phyloP scores from a whole-genome alignment of 2,113 vertebrate species.

The Campylomormyrus numenius region DNA sequence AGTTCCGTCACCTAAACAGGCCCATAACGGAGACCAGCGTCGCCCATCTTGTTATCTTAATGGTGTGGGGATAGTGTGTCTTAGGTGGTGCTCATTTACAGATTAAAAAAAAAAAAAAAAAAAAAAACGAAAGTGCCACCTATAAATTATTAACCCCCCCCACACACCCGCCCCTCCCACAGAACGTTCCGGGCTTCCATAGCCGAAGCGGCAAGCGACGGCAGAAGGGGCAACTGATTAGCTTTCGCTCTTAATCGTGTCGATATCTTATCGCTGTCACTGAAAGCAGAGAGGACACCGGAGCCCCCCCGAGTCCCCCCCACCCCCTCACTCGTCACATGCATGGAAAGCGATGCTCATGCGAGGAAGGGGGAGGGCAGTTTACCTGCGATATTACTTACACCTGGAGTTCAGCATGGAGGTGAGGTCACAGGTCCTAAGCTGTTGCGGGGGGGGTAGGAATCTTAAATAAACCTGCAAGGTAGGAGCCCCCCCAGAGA shows the following conservation, averaged over 20 bases:
- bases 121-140: slow-evolving; percentile 60
- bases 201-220: slow-evolving; percentile 66
- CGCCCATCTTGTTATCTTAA: slow-evolving; percentile 87
- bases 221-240: slow-evolving; percentile 62
- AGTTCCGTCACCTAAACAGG: slow-evolving; percentile 48
- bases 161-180: slow-evolving; percentile 10
- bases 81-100: slow-evolving; percentile 79
- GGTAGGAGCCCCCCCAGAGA: background rate
- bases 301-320: slow-evolving; percentile 54
- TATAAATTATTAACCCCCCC: slow-evolving; percentile 77
- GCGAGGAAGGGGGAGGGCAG: slow-evolving; percentile 15
- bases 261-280: slow-evolving; percentile 74
- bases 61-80: slow-evolving; percentile 67
- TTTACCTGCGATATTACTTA: slow-evolving; percentile 60
- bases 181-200: slow-evolving; percentile 65
- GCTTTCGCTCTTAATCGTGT: slow-evolving; percentile 87
- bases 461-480: background rate
- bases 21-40: slow-evolving; percentile 56
- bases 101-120: slow-evolving; percentile 73
- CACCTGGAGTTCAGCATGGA: slow-evolving; percentile 58
- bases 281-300: slow-evolving; percentile 73
- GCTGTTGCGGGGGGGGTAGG: too few relatives aligned
- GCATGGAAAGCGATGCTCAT: background rate
- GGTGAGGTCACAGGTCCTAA: background rate
- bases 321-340: background rate